Evolutionary conservation across 1,140 invertebrate species (phyloP).

Genomic region (Carposina sasakii): DNA sequence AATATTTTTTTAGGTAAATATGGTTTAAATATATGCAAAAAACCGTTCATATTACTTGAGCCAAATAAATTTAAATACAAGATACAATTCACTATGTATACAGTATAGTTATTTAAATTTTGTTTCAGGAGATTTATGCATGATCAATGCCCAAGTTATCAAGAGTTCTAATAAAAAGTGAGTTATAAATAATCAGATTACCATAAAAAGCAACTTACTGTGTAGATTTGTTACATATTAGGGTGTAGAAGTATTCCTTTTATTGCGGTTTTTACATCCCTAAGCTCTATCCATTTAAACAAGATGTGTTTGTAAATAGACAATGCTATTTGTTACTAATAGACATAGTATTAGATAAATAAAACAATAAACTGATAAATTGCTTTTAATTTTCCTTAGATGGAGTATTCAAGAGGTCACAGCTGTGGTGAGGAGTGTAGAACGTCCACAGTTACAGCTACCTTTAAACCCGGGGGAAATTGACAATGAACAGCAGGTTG

Average conservation of each 20-base stretch:
- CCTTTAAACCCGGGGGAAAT: slow-evolving; percentile 24
- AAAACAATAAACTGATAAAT: too few species aligned
- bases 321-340: too few species aligned
- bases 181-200: slow-evolving; percentile 27
- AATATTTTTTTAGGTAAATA: slow-evolving; percentile 40
- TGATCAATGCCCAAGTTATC: slow-evolving; percentile 50
- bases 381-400: too few species aligned
- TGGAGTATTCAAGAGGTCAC: slow-evolving; percentile 10
- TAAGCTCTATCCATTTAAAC: too few species aligned
- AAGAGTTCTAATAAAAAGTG: slow-evolving; percentile 53
- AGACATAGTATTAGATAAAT: too few species aligned
- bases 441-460: neutral
- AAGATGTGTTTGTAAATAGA: too few species aligned
- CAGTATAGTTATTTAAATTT: slow-evolving; percentile 5
- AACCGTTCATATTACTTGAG: neutral
- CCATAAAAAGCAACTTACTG: too few species aligned
- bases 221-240: too few species aligned
- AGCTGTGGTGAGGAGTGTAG: too few species aligned
- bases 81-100: neutral
- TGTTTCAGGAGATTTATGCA: slow-evolving; percentile 50
- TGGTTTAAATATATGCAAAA: neutral
- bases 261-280: too few species aligned
- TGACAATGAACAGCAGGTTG: slow-evolving; percentile 36
- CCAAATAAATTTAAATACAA: neutral
- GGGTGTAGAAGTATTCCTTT: too few species aligned